A percentile compares a stretch with the other conserved stretches of the same genome.
phyloP scores from a whole-genome alignment of 92 coral and sea anemone species.

The Zoanthus sansibaricus region DNA sequence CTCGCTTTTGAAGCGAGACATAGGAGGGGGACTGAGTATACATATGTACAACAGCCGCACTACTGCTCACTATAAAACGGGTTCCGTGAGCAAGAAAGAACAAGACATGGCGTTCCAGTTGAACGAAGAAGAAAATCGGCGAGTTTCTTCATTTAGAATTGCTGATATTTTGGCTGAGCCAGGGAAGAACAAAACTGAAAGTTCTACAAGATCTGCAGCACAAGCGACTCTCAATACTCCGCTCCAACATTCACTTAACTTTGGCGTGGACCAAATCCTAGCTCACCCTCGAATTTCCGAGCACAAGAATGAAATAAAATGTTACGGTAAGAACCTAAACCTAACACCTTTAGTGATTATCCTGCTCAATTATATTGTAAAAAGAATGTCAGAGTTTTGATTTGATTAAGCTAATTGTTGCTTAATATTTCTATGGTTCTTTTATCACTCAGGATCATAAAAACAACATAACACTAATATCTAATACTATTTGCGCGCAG shows the following conservation, averaged over 20 bases:
- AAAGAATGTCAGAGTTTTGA: conserved; percentile 2
- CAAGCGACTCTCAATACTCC: conserved; percentile 36
- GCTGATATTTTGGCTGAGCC: conserved; percentile 86
- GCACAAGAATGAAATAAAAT: conserved; percentile 64
- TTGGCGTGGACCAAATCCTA: conserved; percentile 91
- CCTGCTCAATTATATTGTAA: background rate
- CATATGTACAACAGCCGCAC: background rate
- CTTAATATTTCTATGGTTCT: conserved; percentile 13
- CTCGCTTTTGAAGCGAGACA: conserved; percentile 76
- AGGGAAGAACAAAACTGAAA: conserved; percentile 49
- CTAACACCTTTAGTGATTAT: background rate
- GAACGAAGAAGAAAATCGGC: conserved; percentile 57
- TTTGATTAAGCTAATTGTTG: conserved; percentile 22
- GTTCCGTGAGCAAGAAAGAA: background rate
- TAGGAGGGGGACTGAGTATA: conserved; percentile 60
- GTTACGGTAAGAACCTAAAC: conserved; percentile 70
- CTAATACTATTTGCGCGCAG: background rate
- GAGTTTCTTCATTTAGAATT: conserved; percentile 86
- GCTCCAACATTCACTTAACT: conserved; percentile 62
- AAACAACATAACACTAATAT: background rate
- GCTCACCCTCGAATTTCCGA: conserved; percentile 64
- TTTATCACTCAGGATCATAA: conserved; percentile 49
- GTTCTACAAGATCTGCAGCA: conserved; percentile 56
- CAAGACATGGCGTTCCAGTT: conserved; percentile 62
- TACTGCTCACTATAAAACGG: background rate